phyloP scores from a whole-genome alignment of 2,888 invertebrate genomes.

The Apamea crenata region DNA sequence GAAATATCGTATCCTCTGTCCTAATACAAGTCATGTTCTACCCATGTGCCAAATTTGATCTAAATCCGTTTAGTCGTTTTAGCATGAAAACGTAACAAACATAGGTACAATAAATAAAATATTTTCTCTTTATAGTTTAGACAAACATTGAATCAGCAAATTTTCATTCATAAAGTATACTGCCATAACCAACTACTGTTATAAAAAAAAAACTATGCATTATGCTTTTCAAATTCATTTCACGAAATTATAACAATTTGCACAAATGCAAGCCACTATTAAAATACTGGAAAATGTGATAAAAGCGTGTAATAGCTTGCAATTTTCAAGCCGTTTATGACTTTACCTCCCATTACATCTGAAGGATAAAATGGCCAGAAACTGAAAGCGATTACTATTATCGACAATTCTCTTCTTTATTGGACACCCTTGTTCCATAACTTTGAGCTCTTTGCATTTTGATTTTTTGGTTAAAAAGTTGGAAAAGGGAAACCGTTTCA shows the following conservation, averaged over 20 bases:
- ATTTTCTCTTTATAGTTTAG: too few relatives aligned
- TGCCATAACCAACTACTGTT: background rate
- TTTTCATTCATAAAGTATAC: background rate
- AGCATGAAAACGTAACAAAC: too few relatives aligned
- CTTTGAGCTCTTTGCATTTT: slow-evolving; percentile 35
- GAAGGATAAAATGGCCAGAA: slow-evolving; percentile 30
- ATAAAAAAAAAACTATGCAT: background rate
- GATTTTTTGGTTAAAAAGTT: slow-evolving; percentile 55
- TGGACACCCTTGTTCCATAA: slow-evolving; percentile 35
- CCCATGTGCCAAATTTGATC: too few relatives aligned
- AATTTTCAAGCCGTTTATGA: slow-evolving; percentile 37
- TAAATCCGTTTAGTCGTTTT: too few relatives aligned
- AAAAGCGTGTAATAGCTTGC: slow-evolving; percentile 22
- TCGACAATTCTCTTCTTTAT: slow-evolving; percentile 49
- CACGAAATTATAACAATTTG: background rate
- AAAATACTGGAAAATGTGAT: slow-evolving; percentile 26
- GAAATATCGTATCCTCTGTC: too few relatives aligned
- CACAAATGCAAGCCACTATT: slow-evolving; percentile 15
- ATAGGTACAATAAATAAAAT: too few relatives aligned
- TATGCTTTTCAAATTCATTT: background rate
- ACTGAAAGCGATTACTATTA: slow-evolving; percentile 35
- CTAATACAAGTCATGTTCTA: too few relatives aligned
- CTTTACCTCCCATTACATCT: slow-evolving; percentile 40
- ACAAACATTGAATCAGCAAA: background rate
- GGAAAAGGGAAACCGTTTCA: slow-evolving; percentile 14